Evolutionary conservation across 2,113 vertebrate species (phyloP).

Genomic region (Xiphias gladius): DNA sequence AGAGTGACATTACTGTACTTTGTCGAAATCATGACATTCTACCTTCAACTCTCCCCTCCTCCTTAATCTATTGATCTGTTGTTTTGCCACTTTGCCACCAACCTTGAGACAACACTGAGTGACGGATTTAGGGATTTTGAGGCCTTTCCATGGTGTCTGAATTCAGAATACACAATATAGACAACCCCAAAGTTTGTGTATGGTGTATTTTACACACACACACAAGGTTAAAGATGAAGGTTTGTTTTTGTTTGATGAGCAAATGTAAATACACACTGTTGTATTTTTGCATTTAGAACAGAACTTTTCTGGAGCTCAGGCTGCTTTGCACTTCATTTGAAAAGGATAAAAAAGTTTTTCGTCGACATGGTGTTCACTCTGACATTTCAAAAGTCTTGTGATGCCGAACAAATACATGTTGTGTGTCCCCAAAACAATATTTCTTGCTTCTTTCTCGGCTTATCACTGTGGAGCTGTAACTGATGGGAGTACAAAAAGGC

Average conservation of each 20-base stretch:
- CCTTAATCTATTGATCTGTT: constrained; percentile 42
- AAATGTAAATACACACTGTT: not conserved
- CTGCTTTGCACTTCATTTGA: constrained; percentile 1
- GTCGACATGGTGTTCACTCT: not conserved
- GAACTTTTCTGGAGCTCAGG: not conserved
- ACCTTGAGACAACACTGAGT: constrained; percentile 8
- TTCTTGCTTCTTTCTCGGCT: too few relatives aligned
- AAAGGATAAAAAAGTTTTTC: not conserved
- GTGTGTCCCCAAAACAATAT: not conserved
- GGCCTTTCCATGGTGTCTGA: not conserved
- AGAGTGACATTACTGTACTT: constrained; percentile 14
- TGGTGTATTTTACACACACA: not conserved
- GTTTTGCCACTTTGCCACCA: constrained; percentile 3
- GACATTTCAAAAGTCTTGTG: not conserved
- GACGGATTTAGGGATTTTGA: constrained; percentile 40
- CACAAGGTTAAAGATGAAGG: not conserved
- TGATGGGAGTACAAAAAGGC: not conserved
- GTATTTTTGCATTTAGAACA: too few relatives aligned
- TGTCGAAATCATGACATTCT: not conserved
- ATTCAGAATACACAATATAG: not conserved
- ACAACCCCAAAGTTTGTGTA: not conserved
- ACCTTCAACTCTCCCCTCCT: not conserved
- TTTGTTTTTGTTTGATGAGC: not conserved
- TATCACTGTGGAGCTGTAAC: not conserved
- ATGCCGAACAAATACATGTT: not conserved